These are phyloP conservation scores for Dendrolimus houi DNA, from an alignment of 2,888 invertebrate species.

Conservation along the genomic window DNA sequence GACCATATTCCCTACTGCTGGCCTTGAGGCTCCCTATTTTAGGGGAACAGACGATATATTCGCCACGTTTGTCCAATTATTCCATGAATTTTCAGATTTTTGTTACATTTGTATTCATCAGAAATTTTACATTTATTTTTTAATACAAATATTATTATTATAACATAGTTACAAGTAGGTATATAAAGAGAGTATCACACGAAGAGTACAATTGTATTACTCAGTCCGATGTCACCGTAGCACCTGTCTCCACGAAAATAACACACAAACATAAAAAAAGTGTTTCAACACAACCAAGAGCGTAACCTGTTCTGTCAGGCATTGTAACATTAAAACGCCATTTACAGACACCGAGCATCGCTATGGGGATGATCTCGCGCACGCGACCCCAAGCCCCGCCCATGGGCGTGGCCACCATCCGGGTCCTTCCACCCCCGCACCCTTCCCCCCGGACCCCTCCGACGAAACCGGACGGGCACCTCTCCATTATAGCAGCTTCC, in stretches of 20 bases:
- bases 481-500: conserved; percentile 73
- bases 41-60: no score
- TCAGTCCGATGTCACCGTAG: neutral
- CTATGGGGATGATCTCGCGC: conserved; percentile 25
- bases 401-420: conserved; percentile 30
- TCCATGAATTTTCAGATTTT: no score
- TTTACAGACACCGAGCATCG: neutral
- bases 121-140: neutral
- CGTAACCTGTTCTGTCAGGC: neutral
- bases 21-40: no score
- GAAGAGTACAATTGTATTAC: neutral
- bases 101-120: no score
- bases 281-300: neutral
- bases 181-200: neutral
- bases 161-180: neutral
- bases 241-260: neutral
- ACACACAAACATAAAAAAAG: neutral
- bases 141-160: neutral
- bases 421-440: conserved; percentile 18
- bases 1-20: no score
- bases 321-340: neutral
- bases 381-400: conserved; percentile 34
- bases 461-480: conserved; percentile 42
- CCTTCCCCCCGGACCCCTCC: conserved; percentile 18
- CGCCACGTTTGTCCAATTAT: no score